These are phyloP conservation scores for Noctua janthe DNA, from an alignment of 2,888 invertebrate species.

Conservation along the genomic window DNA sequence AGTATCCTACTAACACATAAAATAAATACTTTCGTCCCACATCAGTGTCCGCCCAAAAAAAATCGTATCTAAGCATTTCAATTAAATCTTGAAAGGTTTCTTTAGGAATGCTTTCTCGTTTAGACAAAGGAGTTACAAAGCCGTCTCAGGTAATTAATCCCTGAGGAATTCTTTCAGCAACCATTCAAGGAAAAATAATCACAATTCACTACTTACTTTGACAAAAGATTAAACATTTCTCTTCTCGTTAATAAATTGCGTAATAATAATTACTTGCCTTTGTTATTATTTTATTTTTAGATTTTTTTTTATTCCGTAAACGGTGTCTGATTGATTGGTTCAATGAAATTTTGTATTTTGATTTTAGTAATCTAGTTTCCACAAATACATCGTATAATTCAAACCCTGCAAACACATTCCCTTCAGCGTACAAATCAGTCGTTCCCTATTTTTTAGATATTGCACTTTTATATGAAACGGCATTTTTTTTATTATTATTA, in stretches of 20 bases:
- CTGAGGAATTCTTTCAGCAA: conserved; percentile 82
- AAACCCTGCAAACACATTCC: not conserved
- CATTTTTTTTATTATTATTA: too few relatives aligned
- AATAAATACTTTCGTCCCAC: conserved; percentile 65
- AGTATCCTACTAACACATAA: conserved; percentile 40
- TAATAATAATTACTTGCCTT: conserved; percentile 55
- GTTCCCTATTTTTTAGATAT: not conserved
- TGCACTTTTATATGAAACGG: not conserved
- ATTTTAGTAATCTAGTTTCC: too few relatives aligned
- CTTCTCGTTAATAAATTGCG: conserved; percentile 60
- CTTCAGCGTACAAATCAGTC: not conserved
- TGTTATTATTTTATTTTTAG: conserved; percentile 42
- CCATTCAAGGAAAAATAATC: conserved; percentile 78
- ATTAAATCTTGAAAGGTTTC: conserved; percentile 82
- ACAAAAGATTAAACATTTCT: conserved; percentile 75
- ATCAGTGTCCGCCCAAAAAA: conserved; percentile 72
- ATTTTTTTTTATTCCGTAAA: conserved; percentile 6
- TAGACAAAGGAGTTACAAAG: conserved; percentile 83
- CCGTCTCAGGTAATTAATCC: conserved; percentile 85
- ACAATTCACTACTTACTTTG: conserved; percentile 73
- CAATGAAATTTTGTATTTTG: too few relatives aligned
- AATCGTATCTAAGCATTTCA: conserved; percentile 80
- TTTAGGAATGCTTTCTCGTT: conserved; percentile 76
- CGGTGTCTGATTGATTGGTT: conserved; percentile 31
- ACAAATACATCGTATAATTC: not conserved